Evolutionary conservation across 2,888 invertebrate species (phyloP), one percentile per base, ranked within the genome.

Genomic region (Thymelicus sylvestris): DNA sequence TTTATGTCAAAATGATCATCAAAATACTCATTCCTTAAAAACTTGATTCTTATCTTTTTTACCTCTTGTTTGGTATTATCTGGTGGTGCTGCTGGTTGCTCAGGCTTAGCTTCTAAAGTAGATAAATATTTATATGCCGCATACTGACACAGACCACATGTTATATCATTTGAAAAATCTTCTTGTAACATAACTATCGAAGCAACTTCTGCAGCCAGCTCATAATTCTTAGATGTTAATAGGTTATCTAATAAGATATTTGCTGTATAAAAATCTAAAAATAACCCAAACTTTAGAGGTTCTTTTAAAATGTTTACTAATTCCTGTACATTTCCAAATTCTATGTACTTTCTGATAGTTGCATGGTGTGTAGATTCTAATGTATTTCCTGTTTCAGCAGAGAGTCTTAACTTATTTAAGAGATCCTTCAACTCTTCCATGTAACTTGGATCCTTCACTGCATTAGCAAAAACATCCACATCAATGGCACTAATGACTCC

Each of bases 1-100:
- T 88, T 95, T 24, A 98, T 93, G 88, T 98, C 98, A 91, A 98
- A 98, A 87, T 99, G 98, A 82, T 97, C 97, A 91, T 99, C 98
- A 89, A 96, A 96, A 84, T 95, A 97, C 0, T 96, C 96, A 84
- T 98, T 98, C 79, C 97, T 95, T 52, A 99, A 82, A 84, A 95
- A 98, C 72, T 94, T 95, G 0, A 99, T 96, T 77, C 98, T 94
- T 8, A 98, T 94, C 90, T 96, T 97, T 38, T 95, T 90, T 90
- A 95, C 95, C 80, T 95, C 95, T n/a, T 90, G 90, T 74, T 95
- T 93, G 73, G 85, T 86, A 70, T 81, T 86, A 48, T 86, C 73
- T 61, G 62, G 62, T 47, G 72, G 75, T 63, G 79, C 77, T 72
- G 83, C 80, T 48, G 76, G 72, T 31, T 73, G 73, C 39, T 68